Percentiles rank a stretch among this genome's conserved stretches.
Evolutionary conservation across 1,140 invertebrate genomes (phyloP).

Genomic region (Anastatus disparis): DNA sequence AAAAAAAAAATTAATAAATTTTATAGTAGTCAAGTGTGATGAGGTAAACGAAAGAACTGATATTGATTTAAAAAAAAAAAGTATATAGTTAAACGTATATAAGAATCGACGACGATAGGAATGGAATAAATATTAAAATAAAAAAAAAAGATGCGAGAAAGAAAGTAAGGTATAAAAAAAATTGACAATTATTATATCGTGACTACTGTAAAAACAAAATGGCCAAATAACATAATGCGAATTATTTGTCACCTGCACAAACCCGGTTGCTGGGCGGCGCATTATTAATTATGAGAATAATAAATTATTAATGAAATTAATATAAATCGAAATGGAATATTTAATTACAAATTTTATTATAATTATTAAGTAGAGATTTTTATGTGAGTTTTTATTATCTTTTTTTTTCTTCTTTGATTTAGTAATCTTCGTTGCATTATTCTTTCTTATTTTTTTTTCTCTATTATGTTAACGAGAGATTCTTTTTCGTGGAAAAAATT

Average conservation of each 20-base stretch:
- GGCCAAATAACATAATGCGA: slow-evolving; percentile 67
- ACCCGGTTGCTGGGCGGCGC: slow-evolving; percentile 51
- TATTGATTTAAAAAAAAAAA: slow-evolving; percentile 57
- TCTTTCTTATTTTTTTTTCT: slow-evolving; percentile 53
- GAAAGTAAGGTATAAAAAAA: slow-evolving; percentile 51
- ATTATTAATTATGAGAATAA: slow-evolving; percentile 66
- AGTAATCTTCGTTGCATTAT: slow-evolving; percentile 38
- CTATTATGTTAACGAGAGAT: slow-evolving; percentile 49
- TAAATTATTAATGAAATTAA: slow-evolving; percentile 70
- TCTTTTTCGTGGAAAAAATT: slow-evolving; percentile 42
- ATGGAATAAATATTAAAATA: slow-evolving; percentile 7
- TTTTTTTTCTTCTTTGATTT: slow-evolving; percentile 50
- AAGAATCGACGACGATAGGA: slow-evolving; percentile 20
- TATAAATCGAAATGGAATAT: slow-evolving; percentile 67
- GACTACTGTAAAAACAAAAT: slow-evolving; percentile 65
- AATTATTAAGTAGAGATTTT: slow-evolving; percentile 62
- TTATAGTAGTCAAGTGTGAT: slow-evolving; percentile 52
- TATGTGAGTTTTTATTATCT: slow-evolving; percentile 65
- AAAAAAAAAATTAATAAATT: slow-evolving; percentile 52
- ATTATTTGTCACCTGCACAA: slow-evolving; percentile 61
- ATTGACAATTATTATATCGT: slow-evolving; percentile 54
- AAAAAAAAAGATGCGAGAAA: slow-evolving; percentile 10
- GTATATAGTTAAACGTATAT: slow-evolving; percentile 43
- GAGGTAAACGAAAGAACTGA: slow-evolving; percentile 53
- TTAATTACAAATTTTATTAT: slow-evolving; percentile 66